phyloP scores from a whole-genome alignment of 1,140 invertebrate species.

The Drosophila nigrodunni region DNA sequence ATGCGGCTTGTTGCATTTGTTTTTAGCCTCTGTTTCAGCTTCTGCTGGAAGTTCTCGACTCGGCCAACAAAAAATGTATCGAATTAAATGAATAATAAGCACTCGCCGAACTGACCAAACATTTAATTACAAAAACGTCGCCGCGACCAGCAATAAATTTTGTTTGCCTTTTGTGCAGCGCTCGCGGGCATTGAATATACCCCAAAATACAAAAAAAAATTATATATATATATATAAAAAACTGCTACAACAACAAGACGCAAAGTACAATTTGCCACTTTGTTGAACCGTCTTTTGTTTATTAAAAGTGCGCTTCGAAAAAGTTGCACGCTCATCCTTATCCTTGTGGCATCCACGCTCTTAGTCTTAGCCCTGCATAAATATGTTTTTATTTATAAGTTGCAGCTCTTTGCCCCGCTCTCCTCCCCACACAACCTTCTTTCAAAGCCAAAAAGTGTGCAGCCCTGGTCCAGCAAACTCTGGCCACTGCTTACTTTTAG shows the following conservation, averaged over 20 bases:
- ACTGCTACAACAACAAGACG: conserved; percentile 4
- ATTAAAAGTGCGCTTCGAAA: conserved; percentile 63
- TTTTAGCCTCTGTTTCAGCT: conserved; percentile 53
- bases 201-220: background rate
- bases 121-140: conserved; percentile 83
- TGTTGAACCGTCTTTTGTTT: conserved; percentile 47
- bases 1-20: conserved; percentile 54
- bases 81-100: conserved; percentile 70
- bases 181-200: conserved; percentile 53
- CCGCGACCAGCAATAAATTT: conserved; percentile 72
- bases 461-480: conserved; percentile 52
- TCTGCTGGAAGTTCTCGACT: conserved; percentile 1
- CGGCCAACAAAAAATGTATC: conserved; percentile 19
- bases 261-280: conserved; percentile 65
- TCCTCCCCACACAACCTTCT: conserved; percentile 47
- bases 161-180: conserved; percentile 46
- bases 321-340: conserved; percentile 72
- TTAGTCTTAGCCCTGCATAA: conserved; percentile 72
- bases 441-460: conserved; percentile 76
- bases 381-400: conserved; percentile 81
- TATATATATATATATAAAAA: conserved; percentile 29
- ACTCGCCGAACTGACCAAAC: conserved; percentile 75
- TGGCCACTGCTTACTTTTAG: conserved; percentile 24
- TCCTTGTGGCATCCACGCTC: conserved; percentile 49
- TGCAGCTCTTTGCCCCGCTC: conserved; percentile 23